phyloP scores from a whole-genome alignment of 2,113 vertebrate species.

The Scolopax mira region DNA sequence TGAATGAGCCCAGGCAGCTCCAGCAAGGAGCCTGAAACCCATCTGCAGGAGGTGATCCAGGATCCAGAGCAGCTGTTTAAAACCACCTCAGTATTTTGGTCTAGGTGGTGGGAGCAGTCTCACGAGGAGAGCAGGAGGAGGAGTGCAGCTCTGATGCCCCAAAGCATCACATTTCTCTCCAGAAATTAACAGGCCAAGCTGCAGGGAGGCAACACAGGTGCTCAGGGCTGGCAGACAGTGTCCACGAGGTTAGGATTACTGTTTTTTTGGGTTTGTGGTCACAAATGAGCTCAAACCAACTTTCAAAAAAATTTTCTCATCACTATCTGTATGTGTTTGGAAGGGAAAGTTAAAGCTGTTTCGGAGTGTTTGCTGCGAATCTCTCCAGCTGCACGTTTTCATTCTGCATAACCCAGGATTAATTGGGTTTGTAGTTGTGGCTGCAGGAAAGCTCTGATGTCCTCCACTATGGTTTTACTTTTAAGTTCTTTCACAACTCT shows the following conservation, averaged over 20 bases:
- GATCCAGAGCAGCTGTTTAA: accelerated
- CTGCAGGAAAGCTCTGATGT: conserved; percentile 38
- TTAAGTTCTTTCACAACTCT: background rate
- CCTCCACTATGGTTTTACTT: background rate
- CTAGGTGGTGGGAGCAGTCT: background rate
- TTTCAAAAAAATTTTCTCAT: background rate
- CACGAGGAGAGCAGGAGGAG: background rate
- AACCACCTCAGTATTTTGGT: background rate
- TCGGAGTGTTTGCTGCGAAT: background rate
- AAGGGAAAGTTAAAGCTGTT: background rate
- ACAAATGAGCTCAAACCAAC: background rate
- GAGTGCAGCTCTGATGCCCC: background rate
- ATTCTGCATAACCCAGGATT: background rate
- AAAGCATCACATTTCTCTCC: accelerated
- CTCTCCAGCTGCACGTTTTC: background rate
- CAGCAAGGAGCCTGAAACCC: background rate
- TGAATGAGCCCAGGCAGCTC: background rate
- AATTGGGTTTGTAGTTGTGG: background rate
- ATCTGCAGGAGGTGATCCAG: background rate
- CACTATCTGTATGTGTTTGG: background rate
- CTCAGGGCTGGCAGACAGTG: background rate
- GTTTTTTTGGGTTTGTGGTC: accelerated
- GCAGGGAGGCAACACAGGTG: too few species aligned
- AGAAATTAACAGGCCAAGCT: background rate
- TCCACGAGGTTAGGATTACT: background rate